A percentile compares a stretch with the other conserved stretches of the same genome.
phyloP scores from a whole-genome alignment of 2,888 invertebrate genomes.

The Phortica okadai region DNA sequence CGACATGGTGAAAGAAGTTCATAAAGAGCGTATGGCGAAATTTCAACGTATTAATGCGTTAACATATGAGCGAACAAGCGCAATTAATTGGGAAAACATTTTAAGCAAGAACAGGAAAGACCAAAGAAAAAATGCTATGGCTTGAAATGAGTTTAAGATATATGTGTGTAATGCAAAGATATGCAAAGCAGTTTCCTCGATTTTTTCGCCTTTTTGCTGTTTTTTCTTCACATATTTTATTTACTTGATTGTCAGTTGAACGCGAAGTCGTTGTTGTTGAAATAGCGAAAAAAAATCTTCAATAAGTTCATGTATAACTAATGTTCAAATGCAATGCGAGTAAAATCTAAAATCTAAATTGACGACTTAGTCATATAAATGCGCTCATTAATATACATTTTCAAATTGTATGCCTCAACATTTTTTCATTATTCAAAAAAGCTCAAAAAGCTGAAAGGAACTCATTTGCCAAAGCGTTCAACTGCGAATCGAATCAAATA shows the following conservation, averaged over 20 bases:
- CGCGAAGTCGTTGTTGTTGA: too few species aligned
- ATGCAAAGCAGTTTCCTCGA: too few species aligned
- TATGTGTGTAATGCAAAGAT: too few species aligned
- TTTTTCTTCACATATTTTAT: too few species aligned
- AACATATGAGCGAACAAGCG: conserved; percentile 18
- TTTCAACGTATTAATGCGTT: neutral
- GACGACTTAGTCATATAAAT: neutral
- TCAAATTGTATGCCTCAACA: neutral
- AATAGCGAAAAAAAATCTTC: too few species aligned
- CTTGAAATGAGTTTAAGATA: neutral
- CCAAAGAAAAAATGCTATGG: neutral
- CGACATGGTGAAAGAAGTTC: neutral
- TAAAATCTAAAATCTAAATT: neutral
- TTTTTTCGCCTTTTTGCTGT: too few species aligned
- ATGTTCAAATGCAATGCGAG: neutral
- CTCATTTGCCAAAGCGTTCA: conserved; percentile 18
- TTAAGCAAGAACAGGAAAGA: neutral
- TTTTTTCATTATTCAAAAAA: conserved; percentile 12
- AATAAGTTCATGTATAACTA: neutral
- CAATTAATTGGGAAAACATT: conserved; percentile 12
- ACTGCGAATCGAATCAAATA: neutral
- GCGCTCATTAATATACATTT: neutral
- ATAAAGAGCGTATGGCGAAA: neutral
- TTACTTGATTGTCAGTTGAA: too few species aligned
- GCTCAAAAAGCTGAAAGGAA: conserved; percentile 12